These are phyloP conservation scores for Cryptosula pallasiana DNA, from an alignment of 2,888 invertebrate species.

Conservation along the genomic window DNA sequence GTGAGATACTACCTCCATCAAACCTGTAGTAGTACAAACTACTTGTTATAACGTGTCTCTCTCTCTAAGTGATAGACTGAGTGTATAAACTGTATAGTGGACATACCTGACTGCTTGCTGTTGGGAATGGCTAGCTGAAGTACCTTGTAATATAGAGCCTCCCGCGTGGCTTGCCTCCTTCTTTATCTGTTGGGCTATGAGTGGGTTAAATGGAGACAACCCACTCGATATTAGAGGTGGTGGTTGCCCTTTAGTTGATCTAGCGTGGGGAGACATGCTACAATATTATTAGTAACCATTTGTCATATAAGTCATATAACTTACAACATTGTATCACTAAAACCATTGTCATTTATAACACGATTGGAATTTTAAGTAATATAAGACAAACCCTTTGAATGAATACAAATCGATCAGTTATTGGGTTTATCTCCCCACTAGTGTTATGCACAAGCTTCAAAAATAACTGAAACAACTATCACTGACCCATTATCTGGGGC, in stretches of 20 bases:
- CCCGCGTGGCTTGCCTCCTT: conserved; percentile 13
- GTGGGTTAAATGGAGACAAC: neutral
- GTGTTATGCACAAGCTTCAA: neutral
- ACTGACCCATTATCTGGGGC: neutral
- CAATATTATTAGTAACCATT: neutral
- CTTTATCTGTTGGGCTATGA: neutral
- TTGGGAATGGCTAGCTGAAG: neutral
- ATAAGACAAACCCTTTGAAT: too few species aligned
- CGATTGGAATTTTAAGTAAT: too few species aligned
- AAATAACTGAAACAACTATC: neutral
- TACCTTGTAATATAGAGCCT: conserved; percentile 15
- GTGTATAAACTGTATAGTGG: too few species aligned
- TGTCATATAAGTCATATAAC: too few species aligned
- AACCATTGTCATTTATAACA: too few species aligned
- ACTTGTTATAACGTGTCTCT: neutral
- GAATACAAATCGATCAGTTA: too few species aligned
- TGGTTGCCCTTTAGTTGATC: neutral
- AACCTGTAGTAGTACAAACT: neutral
- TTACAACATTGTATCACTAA: too few species aligned
- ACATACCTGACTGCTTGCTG: neutral
- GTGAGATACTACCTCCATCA: conserved; percentile 13
- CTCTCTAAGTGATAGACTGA: too few species aligned
- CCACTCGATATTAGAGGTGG: conserved; percentile 20
- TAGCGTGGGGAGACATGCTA: conserved; percentile 12
- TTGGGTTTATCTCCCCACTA: too few species aligned